Evolutionary conservation across 2,113 vertebrate genomes (phyloP).

Genomic region (Glaucidium brasilianum): DNA sequence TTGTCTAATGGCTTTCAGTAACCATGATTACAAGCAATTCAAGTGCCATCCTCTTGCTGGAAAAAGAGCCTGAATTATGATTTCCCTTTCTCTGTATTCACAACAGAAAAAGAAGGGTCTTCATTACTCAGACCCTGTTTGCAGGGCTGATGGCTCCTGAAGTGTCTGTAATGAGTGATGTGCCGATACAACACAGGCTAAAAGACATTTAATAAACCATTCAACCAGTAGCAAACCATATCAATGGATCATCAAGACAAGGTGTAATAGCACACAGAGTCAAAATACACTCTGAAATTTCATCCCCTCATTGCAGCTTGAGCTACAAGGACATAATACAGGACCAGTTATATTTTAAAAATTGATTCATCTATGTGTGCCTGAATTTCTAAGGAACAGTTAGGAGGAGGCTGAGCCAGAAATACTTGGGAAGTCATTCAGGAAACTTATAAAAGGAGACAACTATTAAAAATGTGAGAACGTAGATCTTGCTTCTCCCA

Average conservation of each 20-base stretch:
- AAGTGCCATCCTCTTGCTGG: background rate
- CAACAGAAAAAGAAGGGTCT: background rate
- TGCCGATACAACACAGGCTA: background rate
- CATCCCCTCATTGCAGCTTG: background rate
- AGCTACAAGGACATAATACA: background rate
- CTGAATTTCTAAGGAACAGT: background rate
- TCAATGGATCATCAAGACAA: constrained; percentile 20
- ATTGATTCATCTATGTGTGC: background rate
- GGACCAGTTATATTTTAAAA: background rate
- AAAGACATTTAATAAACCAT: constrained; percentile 26
- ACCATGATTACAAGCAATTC: background rate
- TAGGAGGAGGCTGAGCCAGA: background rate
- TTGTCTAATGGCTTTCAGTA: background rate
- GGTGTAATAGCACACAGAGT: background rate
- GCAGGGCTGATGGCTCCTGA: background rate
- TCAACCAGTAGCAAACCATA: background rate
- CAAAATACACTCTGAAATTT: background rate
- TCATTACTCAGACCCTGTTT: background rate
- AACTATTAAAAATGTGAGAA: background rate
- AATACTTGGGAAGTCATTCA: background rate
- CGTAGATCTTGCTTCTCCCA: background rate
- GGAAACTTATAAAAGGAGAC: background rate
- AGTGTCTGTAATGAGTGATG: background rate
- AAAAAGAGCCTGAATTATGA: background rate
- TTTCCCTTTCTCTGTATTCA: background rate